Percentiles rank a stretch among this genome's conserved stretches.
Conservation (phyloP, 92 coral and sea anemone species). For the Galaxea fascicularis region DNA sequence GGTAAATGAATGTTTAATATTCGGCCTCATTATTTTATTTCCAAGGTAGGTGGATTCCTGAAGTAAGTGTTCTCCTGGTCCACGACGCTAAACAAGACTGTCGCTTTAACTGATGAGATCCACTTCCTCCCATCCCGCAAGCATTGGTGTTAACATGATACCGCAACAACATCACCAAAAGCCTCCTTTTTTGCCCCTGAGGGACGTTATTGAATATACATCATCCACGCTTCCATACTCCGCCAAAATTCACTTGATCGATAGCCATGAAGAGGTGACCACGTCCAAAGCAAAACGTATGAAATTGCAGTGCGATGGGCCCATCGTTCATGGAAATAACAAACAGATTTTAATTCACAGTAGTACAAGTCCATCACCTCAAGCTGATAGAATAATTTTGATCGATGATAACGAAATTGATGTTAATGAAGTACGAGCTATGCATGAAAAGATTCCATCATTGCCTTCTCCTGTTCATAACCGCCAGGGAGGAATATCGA, state of each 20-base stretch:
- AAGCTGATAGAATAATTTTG: not conserved
- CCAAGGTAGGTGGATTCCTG: not conserved
- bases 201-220: too few relatives aligned
- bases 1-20: too few relatives aligned
- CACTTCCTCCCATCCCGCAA: not conserved
- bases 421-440: not conserved
- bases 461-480: not conserved
- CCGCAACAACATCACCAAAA: not conserved
- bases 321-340: not conserved
- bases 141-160: not conserved
- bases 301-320: not conserved
- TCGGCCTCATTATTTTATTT: not conserved
- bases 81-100: not conserved
- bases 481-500: not conserved
- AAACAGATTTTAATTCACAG: not conserved
- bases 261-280: not conserved
- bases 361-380: not conserved
- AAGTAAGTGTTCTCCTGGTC: not conserved
- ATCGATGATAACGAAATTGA: not conserved
- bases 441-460: not conserved
- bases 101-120: too few relatives aligned
- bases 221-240: not conserved
- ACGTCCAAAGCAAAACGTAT: conserved; percentile 8
- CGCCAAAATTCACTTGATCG: not conserved
- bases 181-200: not conserved